Evolutionary conservation across 1,140 invertebrate genomes (phyloP).

Genomic region (Anastatus disparis): DNA sequence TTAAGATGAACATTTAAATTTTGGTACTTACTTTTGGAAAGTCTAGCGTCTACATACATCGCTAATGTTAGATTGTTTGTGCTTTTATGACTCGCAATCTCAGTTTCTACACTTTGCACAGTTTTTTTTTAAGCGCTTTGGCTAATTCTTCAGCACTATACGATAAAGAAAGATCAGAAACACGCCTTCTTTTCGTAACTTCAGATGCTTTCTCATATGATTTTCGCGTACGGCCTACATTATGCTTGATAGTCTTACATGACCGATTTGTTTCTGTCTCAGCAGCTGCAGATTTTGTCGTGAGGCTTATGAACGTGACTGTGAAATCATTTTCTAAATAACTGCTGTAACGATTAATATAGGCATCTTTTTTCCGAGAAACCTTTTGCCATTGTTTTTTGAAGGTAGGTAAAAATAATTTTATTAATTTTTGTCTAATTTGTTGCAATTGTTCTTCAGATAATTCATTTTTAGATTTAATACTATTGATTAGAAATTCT

Average conservation of each 20-base stretch:
- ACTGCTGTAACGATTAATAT: background rate
- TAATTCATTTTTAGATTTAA: slow-evolving; percentile 2
- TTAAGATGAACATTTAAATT: slow-evolving; percentile 13
- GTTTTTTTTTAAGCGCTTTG: slow-evolving; percentile 8
- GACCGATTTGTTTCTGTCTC: background rate
- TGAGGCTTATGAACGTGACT: background rate
- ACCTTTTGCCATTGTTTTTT: background rate
- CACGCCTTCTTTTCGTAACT: slow-evolving; percentile 1
- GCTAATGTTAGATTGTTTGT: background rate
- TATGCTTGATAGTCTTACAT: background rate
- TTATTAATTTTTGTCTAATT: slow-evolving; percentile 6
- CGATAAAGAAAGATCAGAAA: slow-evolving; percentile 6
- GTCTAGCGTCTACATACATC: background rate
- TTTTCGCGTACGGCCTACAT: background rate
- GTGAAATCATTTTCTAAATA: background rate
- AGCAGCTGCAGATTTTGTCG: background rate
- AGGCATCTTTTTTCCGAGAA: background rate
- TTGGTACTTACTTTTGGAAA: slow-evolving; percentile 7
- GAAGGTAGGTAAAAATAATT: too few relatives aligned
- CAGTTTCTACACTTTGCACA: background rate
- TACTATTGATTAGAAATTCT: background rate
- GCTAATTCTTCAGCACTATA: background rate
- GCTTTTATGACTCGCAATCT: slow-evolving; percentile 7
- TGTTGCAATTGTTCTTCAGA: slow-evolving; percentile 14
- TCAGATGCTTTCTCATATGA: background rate